Conservation (phyloP, 2,797 vertebrate genomes). For the Heliangelus exortis region DNA sequence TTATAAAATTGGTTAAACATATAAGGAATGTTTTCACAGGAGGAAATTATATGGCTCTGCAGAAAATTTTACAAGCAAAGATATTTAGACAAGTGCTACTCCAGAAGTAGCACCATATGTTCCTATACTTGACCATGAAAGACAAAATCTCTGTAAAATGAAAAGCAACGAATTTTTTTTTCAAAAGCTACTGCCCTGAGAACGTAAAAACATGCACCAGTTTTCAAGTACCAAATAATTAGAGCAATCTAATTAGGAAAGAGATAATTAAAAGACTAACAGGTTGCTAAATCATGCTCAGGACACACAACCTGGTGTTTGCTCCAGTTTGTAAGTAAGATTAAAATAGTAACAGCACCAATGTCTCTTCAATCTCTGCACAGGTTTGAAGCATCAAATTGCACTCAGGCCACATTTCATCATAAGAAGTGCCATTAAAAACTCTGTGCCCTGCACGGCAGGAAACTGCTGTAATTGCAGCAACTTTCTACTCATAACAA, state of each 20-base stretch:
- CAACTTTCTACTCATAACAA: not conserved
- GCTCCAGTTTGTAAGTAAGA: constrained; percentile 28
- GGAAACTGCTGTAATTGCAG: not conserved
- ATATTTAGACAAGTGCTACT: constrained; percentile 65
- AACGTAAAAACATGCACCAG: constrained; percentile 59
- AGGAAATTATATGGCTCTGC: not conserved
- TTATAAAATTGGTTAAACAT: not conserved
- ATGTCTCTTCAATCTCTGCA: not conserved
- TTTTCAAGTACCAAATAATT: constrained; percentile 64
- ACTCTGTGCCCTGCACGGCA: not conserved
- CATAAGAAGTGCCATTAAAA: not conserved
- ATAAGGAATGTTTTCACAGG: constrained; percentile 4
- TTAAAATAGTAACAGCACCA: constrained; percentile 9
- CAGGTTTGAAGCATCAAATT: not conserved
- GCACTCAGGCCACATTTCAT: not conserved
- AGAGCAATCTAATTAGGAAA: constrained; percentile 55
- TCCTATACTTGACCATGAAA: constrained; percentile 46
- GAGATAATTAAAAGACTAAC: constrained; percentile 54
- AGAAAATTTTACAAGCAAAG: constrained; percentile 53
- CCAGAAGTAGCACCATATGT: constrained; percentile 72
- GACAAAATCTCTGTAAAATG: constrained; percentile 39
- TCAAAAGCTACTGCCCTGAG: constrained; percentile 38
- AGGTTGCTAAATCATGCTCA: constrained; percentile 16
- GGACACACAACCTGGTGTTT: not conserved
- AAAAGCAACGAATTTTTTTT: constrained; percentile 55